Percentiles rank a stretch among this genome's conserved stretches.
Conservation (phyloP, 1,140 invertebrate species). For the Pseudomyrmex cubaensis region DNA sequence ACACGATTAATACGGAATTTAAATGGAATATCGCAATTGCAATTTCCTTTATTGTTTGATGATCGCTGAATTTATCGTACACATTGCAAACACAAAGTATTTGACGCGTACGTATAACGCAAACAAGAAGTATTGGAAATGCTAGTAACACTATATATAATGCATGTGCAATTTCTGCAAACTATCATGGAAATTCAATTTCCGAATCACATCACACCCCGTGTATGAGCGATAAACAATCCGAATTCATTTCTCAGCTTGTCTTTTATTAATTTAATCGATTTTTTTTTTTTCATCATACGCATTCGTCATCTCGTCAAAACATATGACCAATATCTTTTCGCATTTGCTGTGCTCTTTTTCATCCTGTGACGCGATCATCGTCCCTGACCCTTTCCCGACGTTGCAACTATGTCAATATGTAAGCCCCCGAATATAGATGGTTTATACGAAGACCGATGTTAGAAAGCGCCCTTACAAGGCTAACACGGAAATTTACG, state of each 20-base stretch:
- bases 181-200: neutral
- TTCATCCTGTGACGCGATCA: conserved; percentile 43
- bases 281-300: neutral
- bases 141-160: too few relatives aligned
- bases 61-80: neutral
- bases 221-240: neutral
- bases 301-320: neutral
- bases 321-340: conserved; percentile 11
- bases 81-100: neutral
- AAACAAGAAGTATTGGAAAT: too few relatives aligned
- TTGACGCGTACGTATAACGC: too few relatives aligned
- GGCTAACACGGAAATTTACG: conserved; percentile 39
- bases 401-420: neutral
- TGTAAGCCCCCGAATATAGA: neutral
- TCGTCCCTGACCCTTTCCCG: conserved; percentile 63
- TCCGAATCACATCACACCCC: neutral
- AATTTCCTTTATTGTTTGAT: neutral
- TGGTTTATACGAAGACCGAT: conserved; percentile 35
- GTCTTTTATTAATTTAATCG: conserved; percentile 10
- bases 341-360: conserved; percentile 50
- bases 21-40: too few relatives aligned
- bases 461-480: conserved; percentile 2
- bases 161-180: too few relatives aligned
- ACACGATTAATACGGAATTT: too few relatives aligned
- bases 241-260: neutral